Evolutionary conservation across 2,113 vertebrate species (phyloP).

Genomic region (Sander vitreus): DNA sequence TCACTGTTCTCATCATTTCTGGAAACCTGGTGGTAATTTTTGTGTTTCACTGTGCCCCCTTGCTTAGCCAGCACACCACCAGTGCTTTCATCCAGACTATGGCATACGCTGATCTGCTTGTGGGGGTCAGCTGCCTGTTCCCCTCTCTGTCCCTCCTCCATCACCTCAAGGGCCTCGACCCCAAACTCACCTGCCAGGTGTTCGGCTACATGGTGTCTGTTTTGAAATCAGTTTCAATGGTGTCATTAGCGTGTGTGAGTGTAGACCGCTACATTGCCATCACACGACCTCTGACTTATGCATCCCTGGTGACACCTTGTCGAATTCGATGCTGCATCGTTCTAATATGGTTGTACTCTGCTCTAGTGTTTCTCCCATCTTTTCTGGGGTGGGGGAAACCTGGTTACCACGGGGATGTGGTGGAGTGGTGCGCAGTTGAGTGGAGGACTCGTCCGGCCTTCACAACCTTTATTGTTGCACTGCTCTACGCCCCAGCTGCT

Average conservation of each 20-base stretch:
- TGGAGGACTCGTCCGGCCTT: constrained; percentile 93
- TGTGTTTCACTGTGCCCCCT: constrained; percentile 98
- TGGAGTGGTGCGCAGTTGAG: constrained; percentile 91
- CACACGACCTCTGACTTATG: constrained; percentile 94
- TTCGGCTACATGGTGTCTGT: constrained; percentile 97
- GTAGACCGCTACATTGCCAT: constrained; percentile 97
- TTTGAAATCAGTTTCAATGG: constrained; percentile 98
- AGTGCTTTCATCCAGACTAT: constrained; percentile 99
- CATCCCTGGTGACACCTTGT: constrained; percentile 92
- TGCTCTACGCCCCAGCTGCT: constrained; percentile 94
- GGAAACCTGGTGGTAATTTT: constrained; percentile 97
- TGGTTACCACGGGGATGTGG: constrained; percentile 97
- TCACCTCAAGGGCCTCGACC: constrained; percentile 88
- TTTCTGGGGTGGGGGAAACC: constrained; percentile 98
- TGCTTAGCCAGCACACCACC: constrained; percentile 96
- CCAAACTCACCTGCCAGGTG: constrained; percentile 92
- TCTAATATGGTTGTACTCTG: constrained; percentile 96
- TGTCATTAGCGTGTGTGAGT: constrained; percentile 95
- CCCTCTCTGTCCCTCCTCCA: constrained; percentile 94
- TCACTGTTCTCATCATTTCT: constrained; percentile 94
- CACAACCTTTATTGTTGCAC: constrained; percentile 93
- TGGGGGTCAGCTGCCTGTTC: constrained; percentile 96
- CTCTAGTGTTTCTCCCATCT: constrained; percentile 92
- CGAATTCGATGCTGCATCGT: constrained; percentile 93
- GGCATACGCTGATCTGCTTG: constrained; percentile 97